phyloP scores from a whole-genome alignment of 2,797 vertebrate genomes.

The Xiphophorus birchmanni region DNA sequence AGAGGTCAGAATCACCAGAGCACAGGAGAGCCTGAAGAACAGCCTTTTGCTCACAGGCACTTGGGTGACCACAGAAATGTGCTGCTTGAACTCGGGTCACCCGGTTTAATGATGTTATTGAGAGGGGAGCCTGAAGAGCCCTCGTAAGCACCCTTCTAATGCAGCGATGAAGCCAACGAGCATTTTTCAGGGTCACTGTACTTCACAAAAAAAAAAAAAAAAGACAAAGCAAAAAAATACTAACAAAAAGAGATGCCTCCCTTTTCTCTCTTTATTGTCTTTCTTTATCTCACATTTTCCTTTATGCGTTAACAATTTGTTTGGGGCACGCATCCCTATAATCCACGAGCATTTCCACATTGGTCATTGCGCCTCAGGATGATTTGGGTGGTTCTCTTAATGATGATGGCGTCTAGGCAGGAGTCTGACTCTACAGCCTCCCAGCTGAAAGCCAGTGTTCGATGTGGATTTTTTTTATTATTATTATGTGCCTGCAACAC shows the following conservation, averaged over 20 bases:
- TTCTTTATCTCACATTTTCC: constrained; percentile 53
- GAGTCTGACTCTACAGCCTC: constrained; percentile 61
- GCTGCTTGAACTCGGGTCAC: constrained; percentile 60
- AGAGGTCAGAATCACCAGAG: constrained; percentile 49
- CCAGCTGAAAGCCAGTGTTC: constrained; percentile 47
- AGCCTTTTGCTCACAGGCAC: constrained; percentile 52
- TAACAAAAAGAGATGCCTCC: constrained; percentile 15
- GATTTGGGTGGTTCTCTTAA: constrained; percentile 75
- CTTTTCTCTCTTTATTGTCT: constrained; percentile 29
- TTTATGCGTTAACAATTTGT: constrained; percentile 74
- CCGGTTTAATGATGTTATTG: constrained; percentile 61
- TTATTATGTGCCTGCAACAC: constrained; percentile 16
- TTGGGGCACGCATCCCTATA: constrained; percentile 61
- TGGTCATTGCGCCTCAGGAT: constrained; percentile 74
- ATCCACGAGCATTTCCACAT: constrained; percentile 73
- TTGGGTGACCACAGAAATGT: constrained; percentile 44
- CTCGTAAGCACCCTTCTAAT: constrained; percentile 60
- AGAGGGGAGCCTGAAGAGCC: constrained; percentile 59
- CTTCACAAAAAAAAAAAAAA: constrained; percentile 46
- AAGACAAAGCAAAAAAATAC: constrained; percentile 40
- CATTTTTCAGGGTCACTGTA: constrained; percentile 72
- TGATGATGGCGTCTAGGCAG: constrained; percentile 68
- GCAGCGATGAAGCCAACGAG: constrained; percentile 63
- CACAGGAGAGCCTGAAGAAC: constrained; percentile 14
- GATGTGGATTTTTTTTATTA: constrained; percentile 23